These are phyloP conservation scores for Cataglyphis hispanica DNA, from an alignment of 1,140 invertebrate genomes.

Conservation along the genomic window DNA sequence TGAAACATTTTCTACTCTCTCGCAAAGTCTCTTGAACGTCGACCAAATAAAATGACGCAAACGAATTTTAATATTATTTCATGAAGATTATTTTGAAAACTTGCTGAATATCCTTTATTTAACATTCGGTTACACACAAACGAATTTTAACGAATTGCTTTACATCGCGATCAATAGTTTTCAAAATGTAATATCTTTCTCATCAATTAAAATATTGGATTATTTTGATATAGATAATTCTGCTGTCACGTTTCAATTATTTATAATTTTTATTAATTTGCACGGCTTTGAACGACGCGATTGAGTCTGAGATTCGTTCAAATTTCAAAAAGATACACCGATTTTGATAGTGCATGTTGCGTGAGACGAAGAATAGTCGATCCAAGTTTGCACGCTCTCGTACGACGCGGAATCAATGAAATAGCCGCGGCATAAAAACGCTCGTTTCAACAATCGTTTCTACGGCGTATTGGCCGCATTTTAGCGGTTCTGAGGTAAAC, in stretches of 20 bases:
- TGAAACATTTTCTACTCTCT: not conserved
- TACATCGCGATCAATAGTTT: not conserved
- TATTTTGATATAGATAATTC: not conserved
- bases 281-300: not conserved
- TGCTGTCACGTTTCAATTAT: not conserved
- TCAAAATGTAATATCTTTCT: not conserved
- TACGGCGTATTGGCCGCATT: constrained; percentile 67
- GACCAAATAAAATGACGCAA: not conserved
- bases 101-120: not conserved
- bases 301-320: not conserved
- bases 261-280: not conserved
- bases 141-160: not conserved
- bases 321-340: not conserved
- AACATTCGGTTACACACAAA: not conserved
- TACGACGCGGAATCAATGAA: constrained; percentile 52
- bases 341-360: constrained; percentile 4
- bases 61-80: not conserved
- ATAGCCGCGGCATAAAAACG: constrained; percentile 63
- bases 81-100: not conserved
- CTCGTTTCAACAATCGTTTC: constrained; percentile 31
- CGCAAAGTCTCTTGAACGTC: not conserved
- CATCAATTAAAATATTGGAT: not conserved
- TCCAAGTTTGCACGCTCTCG: constrained; percentile 45
- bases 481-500: constrained; percentile 76
- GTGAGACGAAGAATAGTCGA: constrained; percentile 20